Percentiles rank a stretch among this genome's conserved stretches.
Conservation (phyloP, 2,113 vertebrate species). For the Seriola rivoliana region DNA sequence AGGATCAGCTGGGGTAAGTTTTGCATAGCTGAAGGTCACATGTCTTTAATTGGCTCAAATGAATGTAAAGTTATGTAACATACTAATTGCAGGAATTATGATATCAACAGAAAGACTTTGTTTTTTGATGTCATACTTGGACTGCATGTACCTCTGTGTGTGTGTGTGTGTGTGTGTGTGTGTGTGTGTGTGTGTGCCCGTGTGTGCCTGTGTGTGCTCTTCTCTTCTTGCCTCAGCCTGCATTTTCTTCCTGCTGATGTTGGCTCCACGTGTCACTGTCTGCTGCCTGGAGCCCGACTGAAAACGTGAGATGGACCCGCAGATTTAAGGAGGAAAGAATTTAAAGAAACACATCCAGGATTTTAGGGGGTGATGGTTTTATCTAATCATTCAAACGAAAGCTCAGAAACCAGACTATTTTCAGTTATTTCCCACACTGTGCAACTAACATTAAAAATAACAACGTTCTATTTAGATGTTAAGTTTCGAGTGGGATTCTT, state of each 20-base stretch:
- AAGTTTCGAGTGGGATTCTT: not conserved
- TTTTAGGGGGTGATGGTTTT: not conserved
- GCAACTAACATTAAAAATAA: not conserved
- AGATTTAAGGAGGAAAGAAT: not conserved
- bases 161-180: too few relatives aligned
- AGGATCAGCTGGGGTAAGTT: slow-evolving; percentile 11
- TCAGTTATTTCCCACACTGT: not conserved
- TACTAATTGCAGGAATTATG: not conserved
- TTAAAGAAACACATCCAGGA: slow-evolving; percentile 23
- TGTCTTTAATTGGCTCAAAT: slow-evolving; percentile 10
- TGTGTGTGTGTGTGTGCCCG: not conserved
- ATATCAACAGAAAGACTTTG: too few relatives aligned
- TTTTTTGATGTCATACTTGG: not conserved
- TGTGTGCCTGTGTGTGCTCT: not conserved
- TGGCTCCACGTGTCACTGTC: slow-evolving; percentile 47
- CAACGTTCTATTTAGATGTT: not conserved
- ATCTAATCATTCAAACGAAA: not conserved
- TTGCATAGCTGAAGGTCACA: slow-evolving; percentile 5
- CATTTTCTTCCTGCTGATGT: slow-evolving; percentile 47
- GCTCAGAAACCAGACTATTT: not conserved
- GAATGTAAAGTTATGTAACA: not conserved
- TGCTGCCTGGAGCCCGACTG: slow-evolving; percentile 16
- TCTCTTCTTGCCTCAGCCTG: slow-evolving; percentile 10
- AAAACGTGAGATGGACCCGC: slow-evolving; percentile 41
- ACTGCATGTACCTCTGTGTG: not conserved